Conservation (phyloP, 2,888 invertebrate species). For the Dryobotodes eremita region DNA sequence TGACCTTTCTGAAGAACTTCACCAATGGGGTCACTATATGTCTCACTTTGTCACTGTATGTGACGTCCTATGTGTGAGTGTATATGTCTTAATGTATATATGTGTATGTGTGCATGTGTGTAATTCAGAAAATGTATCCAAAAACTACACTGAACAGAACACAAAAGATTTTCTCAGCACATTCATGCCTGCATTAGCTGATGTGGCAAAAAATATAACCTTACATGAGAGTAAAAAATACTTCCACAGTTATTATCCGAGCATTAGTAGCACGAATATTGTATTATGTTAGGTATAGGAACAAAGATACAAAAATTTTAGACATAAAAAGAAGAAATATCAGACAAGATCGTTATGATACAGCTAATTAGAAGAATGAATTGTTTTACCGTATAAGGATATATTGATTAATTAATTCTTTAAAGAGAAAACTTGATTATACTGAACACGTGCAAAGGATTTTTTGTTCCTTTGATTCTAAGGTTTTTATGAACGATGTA, state of each 20-base stretch:
- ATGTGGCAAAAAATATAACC: constrained; percentile 67
- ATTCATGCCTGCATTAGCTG: constrained; percentile 61
- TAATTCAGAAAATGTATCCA: constrained; percentile 12
- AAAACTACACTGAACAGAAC: constrained; percentile 29
- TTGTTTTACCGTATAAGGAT: constrained; percentile 27
- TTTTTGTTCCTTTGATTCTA: constrained; percentile 40
- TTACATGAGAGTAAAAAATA: constrained; percentile 60
- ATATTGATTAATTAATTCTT: constrained; percentile 30
- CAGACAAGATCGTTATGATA: constrained; percentile 13
- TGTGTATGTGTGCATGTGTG: background rate
- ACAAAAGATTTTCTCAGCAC: constrained; percentile 68
- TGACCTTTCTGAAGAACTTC: background rate
- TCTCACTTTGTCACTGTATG: background rate
- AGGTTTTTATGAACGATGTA: constrained; percentile 44
- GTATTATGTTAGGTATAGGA: constrained; percentile 30
- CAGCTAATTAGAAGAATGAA: constrained; percentile 19
- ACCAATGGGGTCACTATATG: background rate
- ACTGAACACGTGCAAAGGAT: constrained; percentile 45
- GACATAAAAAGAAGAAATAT: constrained; percentile 18
- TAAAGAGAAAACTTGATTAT: constrained; percentile 43
- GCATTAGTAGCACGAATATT: constrained; percentile 61
- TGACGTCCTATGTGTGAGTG: background rate
- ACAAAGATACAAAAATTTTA: constrained; percentile 34
- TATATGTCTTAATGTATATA: background rate
- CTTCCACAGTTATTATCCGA: constrained; percentile 64